Conservation (phyloP, 2,797 vertebrate genomes). For the Carapus acus region DNA sequence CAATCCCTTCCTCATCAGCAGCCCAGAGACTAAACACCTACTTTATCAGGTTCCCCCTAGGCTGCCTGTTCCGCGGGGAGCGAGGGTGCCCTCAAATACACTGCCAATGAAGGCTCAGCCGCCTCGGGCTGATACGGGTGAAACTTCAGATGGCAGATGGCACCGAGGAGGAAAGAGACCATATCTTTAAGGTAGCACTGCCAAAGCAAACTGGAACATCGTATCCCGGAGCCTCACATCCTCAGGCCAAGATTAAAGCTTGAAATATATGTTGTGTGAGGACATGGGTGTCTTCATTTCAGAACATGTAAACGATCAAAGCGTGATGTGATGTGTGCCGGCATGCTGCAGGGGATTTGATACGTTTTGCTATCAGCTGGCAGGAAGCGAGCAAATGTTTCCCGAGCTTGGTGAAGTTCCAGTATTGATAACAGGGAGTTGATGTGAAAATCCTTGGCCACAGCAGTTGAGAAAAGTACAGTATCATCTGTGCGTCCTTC, state of each 20-base stretch:
- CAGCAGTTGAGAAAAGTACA: slow-evolving; percentile 3
- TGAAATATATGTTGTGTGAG: slow-evolving; percentile 60
- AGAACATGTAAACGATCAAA: slow-evolving; percentile 62
- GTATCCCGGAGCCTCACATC: slow-evolving; percentile 57
- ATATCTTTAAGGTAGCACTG: slow-evolving; percentile 69
- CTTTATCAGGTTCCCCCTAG: slow-evolving; percentile 71
- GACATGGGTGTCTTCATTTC: slow-evolving; percentile 61
- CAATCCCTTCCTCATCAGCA: slow-evolving; percentile 69
- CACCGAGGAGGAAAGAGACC: slow-evolving; percentile 56
- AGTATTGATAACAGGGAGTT: slow-evolving; percentile 37
- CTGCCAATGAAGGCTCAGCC: slow-evolving; percentile 63
- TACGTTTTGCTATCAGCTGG: slow-evolving; percentile 47
- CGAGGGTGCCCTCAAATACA: slow-evolving; percentile 70
- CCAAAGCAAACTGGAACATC: slow-evolving; percentile 68
- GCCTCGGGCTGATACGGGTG: slow-evolving; percentile 72
- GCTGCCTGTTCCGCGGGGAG: slow-evolving; percentile 68
- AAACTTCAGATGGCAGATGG: slow-evolving; percentile 79
- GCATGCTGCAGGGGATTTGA: slow-evolving; percentile 56
- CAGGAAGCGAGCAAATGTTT: slow-evolving; percentile 46
- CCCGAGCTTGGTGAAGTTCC: slow-evolving; percentile 50
- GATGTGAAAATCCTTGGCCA: slow-evolving; percentile 32
- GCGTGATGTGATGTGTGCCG: slow-evolving; percentile 57
- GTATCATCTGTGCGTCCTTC: slow-evolving; percentile 10
- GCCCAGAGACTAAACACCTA: slow-evolving; percentile 77
- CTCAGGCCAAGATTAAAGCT: slow-evolving; percentile 66